phyloP scores from a whole-genome alignment of 2,888 invertebrate species.

The Meiosimyza decipiens region DNA sequence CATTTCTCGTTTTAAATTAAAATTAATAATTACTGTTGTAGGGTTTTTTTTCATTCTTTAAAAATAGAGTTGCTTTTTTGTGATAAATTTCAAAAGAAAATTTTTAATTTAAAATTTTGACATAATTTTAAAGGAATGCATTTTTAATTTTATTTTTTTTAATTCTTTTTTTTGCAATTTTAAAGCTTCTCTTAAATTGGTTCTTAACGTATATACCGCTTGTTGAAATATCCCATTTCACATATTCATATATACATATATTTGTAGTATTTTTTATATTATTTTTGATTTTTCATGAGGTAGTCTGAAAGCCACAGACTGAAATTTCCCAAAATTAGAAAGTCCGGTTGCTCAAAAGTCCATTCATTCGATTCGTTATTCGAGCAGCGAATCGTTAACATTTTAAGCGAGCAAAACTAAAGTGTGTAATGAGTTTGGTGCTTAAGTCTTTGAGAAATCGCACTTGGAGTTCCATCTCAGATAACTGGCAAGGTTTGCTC shows the following conservation, averaged over 20 bases:
- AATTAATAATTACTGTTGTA: constrained; percentile 59
- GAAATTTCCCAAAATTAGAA: not conserved
- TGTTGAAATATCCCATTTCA: not conserved
- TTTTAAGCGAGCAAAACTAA: not conserved
- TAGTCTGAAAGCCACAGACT: constrained; percentile 38
- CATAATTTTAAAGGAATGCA: constrained; percentile 46
- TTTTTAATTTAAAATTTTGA: constrained; percentile 18
- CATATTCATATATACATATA: not conserved
- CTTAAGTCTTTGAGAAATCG: too few species aligned
- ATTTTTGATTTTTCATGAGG: constrained; percentile 30
- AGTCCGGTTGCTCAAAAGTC: not conserved
- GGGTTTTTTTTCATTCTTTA: constrained; percentile 32
- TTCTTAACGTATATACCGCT: not conserved
- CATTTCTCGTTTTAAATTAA: constrained; percentile 46
- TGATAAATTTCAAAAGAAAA: constrained; percentile 24
- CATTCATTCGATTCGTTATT: constrained; percentile 6
- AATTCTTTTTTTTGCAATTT: constrained; percentile 36
- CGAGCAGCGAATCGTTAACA: not conserved
- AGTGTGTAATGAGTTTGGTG: too few species aligned
- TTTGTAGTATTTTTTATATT: not conserved
- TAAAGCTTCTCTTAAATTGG: constrained; percentile 11
- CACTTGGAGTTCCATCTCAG: too few species aligned
- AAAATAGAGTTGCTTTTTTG: constrained; percentile 14
- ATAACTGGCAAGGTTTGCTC: too few species aligned
- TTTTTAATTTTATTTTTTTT: constrained; percentile 27